Evolutionary conservation across 1,140 invertebrate genomes (phyloP), one percentile per base, ranked within the genome.

Genomic region (Ladona fulva): DNA sequence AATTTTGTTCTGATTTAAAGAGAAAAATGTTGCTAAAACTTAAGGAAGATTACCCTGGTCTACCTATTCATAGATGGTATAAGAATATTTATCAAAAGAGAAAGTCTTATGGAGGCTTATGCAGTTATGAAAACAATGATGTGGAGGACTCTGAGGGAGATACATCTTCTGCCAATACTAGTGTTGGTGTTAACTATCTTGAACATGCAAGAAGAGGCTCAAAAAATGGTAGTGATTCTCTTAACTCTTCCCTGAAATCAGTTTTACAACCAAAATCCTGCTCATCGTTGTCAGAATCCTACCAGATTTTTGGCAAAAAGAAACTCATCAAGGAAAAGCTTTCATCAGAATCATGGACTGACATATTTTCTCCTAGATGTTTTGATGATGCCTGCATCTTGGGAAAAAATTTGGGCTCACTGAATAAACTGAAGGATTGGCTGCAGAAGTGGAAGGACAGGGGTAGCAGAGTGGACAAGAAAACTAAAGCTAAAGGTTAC

Each of bases 321-420:
- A 37, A 37, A 37, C 29, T 5, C 3, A 8, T 5, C 8, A 1
- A 37, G 29, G 29, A 37, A 37, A 8, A 6, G 52, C 52, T 66
- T 16, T 66, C 52, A 66, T 66, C 52, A 19, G 52, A 66, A 22
- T 66, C 16, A 3, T 94, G 92, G 89, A 91, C 90, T 25, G 90
- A 92, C 77, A 94, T 94, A 85, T 95, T 94, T 83, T 92, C 92
- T 82, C 92, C 94, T 1, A 85, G 83, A 74, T 85, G 84, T 76
- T 86, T 88, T 7, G 85, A 88, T 59, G 91, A 95, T 66, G 52
- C 12, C 5, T 66, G 52, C n/a, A 19, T 22, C 79, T 86, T 95
- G 25, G 85, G 95, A 75, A 93, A 94, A 0, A 95, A 95, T 85
- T 85, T 89, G 81, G 85, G 88, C 78, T 88, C 88, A 66, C 87